Evolutionary conservation across 2,888 invertebrate species (phyloP), one percentile per base, ranked within the genome.

Genomic region (Pyrrhosoma nymphula): DNA sequence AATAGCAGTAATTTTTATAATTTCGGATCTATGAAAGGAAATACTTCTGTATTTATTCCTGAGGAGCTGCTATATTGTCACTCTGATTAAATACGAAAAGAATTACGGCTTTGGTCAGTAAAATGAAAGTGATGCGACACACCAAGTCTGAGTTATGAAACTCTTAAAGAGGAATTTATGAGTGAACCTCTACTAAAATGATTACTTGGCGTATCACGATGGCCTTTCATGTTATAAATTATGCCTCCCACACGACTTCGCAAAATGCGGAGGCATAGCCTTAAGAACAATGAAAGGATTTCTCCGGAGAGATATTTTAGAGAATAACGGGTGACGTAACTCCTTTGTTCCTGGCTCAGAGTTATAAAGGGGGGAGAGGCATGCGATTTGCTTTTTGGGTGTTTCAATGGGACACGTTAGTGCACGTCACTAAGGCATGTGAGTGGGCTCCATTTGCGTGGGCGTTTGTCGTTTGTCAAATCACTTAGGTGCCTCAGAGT

Each of bases 241-340:
- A 82, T 35, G 82, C 82, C 30, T 82, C 82, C 82, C 82, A 82
- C 82, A 30, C 82, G 82, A 82, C 82, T 82, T 82, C 10, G 35
- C n/a, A n/a, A 82, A 82, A 82, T 35, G 30, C 82, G 82, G 82
- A 82, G 82, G 82, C 82, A 82, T 35, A 35, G 35, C 82, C 47
- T 0, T 8, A 82, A 35, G 82, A 82, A 82, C 82, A 82, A 82
- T 82, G 82, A 82, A 82, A 82, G 82, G 82, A 82, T 82, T 82
- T 82, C 82, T 82, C 35, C 30, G 82, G n/a, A 82, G 82, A 35
- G 82, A 82, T 82, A 82, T 82, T 82, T 82, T 82, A 82, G 16
- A 82, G 82, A 82, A 82, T 82, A 82, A 23, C 82, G 14, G 35
- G 82, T 82, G 82, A 82, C 82, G 82, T 82, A 82, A 82, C 35